Conservation (phyloP, 2,888 invertebrate genomes). For the Pegoplata infirma region DNA sequence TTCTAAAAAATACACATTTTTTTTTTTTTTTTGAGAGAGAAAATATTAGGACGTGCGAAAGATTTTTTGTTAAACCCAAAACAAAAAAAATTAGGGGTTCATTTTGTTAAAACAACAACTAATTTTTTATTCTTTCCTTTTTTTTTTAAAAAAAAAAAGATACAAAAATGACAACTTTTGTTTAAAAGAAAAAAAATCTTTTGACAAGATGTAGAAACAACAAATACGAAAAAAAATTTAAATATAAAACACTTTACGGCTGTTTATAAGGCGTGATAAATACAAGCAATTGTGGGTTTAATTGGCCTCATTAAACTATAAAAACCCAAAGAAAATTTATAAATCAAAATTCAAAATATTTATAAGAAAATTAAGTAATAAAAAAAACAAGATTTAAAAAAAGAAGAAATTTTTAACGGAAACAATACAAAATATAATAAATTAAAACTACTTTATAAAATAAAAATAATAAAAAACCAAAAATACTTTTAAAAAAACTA, state of each 20-base stretch:
- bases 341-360: too few relatives aligned
- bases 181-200: constrained; percentile 4
- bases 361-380: neutral
- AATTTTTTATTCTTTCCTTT: neutral
- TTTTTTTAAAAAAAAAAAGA: neutral
- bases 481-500: constrained; percentile 12
- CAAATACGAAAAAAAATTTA: constrained; percentile 17
- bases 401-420: neutral
- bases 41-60: constrained; percentile 57
- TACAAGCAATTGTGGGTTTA: constrained; percentile 59
- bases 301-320: constrained; percentile 54
- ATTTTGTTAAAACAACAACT: neutral
- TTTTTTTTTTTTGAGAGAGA: neutral
- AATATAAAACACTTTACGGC: neutral
- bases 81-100: constrained; percentile 10
- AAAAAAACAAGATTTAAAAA: constrained; percentile 11
- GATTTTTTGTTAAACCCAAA: constrained; percentile 34
- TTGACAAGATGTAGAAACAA: neutral
- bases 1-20: constrained; percentile 7
- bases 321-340: constrained; percentile 2
- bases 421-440: neutral
- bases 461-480: constrained; percentile 5
- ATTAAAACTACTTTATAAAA: constrained; percentile 6
- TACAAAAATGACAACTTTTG: neutral
- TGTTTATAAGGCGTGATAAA: constrained; percentile 46